Base-by-base conservation (phyloP, 2,888 invertebrate species). In the Frankliniella intonsa region DNA sequence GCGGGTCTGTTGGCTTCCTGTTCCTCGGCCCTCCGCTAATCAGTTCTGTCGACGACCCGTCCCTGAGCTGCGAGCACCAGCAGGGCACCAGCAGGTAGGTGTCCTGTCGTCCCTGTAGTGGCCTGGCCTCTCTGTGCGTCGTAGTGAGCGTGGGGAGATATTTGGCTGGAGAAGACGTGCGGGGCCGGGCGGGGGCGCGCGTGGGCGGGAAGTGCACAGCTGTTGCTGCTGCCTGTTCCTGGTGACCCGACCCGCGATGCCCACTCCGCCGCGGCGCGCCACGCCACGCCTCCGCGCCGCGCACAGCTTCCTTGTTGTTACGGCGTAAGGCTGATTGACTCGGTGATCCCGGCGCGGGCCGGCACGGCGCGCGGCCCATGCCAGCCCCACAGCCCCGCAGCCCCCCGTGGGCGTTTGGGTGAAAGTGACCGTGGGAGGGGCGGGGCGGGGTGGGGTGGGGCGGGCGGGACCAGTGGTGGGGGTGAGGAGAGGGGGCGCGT, bases 261-360 rank as follows among this genome's bases (percentile, higher is more conserved):
- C 38, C 38, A 38, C 38, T 38, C 62, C 62, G 62, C 62, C 55
- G n/a, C n/a, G n/a, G n/a, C n/a, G n/a, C n/a, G n/a, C n/a, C n/a
- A n/a, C n/a, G n/a, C n/a, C n/a, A 2, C 62, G 62, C 62, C 38
- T 38, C 38, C 38, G 38, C 55, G 11, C 69, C 69, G 25, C 69
- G 69, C 69, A 25, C 69, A 76, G 69, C 69, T 76, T 76, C 69
- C 69, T 76, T 22, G 69, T 76, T 76, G 69, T 76, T 76, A 76
- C 25, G 69, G 22, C 62, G 38, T 38, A 38, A 38, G 62, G 62
- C 62, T 62, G 62, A 62, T 62, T 62, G 69, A 22, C 69, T 22
- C 25, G 69, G 69, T n/a, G 69, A 62, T 62, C 62, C 62, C 14
- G 19, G 69, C 22, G 22, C 65, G 17, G 62, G 14, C 62, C 62